Percentiles rank a stretch among this genome's conserved stretches.
These are phyloP conservation scores for Antennarius maculatus DNA, from an alignment of 2,797 vertebrate genomes.

Conservation along the genomic window DNA sequence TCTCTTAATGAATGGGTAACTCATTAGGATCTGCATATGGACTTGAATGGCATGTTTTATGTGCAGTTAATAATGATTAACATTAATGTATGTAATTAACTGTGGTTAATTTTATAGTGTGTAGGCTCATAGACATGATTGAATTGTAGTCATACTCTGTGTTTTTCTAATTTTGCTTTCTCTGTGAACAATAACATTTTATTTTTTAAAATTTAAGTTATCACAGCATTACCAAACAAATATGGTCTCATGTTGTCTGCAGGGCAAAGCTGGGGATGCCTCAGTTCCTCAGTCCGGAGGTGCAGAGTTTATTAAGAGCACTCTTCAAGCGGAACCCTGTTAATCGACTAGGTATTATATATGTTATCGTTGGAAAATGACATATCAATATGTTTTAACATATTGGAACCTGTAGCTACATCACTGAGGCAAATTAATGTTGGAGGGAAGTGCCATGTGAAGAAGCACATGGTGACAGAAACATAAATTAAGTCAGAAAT, in stretches of 20 bases:
- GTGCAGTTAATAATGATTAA: background rate
- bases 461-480: background rate
- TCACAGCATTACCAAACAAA: background rate
- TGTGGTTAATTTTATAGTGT: background rate
- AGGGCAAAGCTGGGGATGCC: conserved; percentile 99
- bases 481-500: background rate
- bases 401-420: background rate
- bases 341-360: conserved; percentile 89
- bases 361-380: background rate
- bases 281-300: conserved; percentile 93
- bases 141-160: background rate
- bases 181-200: no score
- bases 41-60: background rate
- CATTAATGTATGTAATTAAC: no score
- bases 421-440: background rate
- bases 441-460: background rate
- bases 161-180: no score
- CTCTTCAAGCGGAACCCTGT: conserved; percentile 97
- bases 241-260: conserved; percentile 37
- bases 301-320: conserved; percentile 93
- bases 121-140: background rate
- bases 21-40: background rate
- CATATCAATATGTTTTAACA: background rate
- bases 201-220: background rate
- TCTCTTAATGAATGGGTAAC: background rate